These are phyloP conservation scores for Girardinus metallicus DNA, from an alignment of 2,797 vertebrate species.

Conservation along the genomic window DNA sequence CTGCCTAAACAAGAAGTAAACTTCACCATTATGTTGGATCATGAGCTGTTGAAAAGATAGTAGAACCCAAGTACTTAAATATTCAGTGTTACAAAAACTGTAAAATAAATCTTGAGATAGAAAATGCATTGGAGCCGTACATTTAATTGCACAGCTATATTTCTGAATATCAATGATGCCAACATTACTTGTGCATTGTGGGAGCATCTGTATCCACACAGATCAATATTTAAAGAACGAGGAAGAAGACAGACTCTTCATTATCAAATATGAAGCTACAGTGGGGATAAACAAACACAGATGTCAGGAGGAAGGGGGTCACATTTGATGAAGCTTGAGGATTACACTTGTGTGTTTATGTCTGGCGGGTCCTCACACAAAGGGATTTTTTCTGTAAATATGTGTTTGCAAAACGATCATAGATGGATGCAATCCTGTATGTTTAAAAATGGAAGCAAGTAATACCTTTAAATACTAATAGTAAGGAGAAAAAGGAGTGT, in stretches of 20 bases:
- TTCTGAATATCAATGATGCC: neutral
- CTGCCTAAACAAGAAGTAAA: neutral
- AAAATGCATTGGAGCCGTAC: neutral
- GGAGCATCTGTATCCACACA: conserved; percentile 52
- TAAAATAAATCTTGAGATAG: neutral
- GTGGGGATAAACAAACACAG: conserved; percentile 36
- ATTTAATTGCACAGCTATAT: neutral
- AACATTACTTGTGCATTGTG: conserved; percentile 11
- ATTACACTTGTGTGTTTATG: conserved; percentile 26
- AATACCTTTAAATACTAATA: neutral
- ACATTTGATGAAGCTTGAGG: conserved; percentile 33
- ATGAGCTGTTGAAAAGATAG: neutral
- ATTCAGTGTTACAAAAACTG: neutral
- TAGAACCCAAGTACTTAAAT: neutral
- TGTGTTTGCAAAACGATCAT: neutral
- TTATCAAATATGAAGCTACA: conserved; percentile 27
- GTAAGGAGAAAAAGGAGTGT: neutral
- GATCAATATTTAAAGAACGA: conserved; percentile 34
- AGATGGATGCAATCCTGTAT: neutral
- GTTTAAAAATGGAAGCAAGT: neutral
- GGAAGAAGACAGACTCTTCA: conserved; percentile 9
- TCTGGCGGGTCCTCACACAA: conserved; percentile 12
- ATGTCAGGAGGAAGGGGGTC: conserved; percentile 40
- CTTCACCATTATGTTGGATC: neutral
- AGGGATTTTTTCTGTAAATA: conserved; percentile 5